Percentiles rank a stretch among this genome's conserved stretches.
These are phyloP conservation scores for Eptatretus atami DNA, from an alignment of 2,797 vertebrate genomes.

Conservation along the genomic window DNA sequence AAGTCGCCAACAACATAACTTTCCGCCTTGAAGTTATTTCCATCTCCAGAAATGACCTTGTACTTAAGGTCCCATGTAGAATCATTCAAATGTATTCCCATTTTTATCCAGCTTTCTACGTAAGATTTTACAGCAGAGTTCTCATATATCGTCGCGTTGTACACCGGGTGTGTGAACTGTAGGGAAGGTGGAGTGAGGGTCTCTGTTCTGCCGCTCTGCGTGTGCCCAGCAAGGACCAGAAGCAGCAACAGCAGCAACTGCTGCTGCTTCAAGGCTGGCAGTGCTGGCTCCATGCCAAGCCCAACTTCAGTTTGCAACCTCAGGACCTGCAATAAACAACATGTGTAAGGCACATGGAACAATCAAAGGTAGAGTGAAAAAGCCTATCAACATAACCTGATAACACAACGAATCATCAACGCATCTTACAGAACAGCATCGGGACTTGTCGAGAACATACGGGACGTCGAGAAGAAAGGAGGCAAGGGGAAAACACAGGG, in stretches of 20 bases:
- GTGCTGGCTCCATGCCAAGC: background rate
- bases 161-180: slow-evolving; percentile 46
- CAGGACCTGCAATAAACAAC: too few species aligned
- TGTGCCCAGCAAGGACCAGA: background rate
- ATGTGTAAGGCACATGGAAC: too few species aligned
- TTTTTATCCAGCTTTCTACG: slow-evolving; percentile 51
- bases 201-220: background rate
- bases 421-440: too few species aligned
- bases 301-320: too few species aligned
- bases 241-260: background rate
- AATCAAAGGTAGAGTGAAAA: too few species aligned
- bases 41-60: slow-evolving; percentile 66
- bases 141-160: slow-evolving; percentile 62
- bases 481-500: too few species aligned
- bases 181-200: slow-evolving; percentile 19
- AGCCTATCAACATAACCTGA: too few species aligned
- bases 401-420: too few species aligned
- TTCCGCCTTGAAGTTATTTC: slow-evolving; percentile 89
- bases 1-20: slow-evolving; percentile 75
- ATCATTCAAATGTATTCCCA: slow-evolving; percentile 47
- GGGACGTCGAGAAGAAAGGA: too few species aligned
- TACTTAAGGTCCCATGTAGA: slow-evolving; percentile 78
- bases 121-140: slow-evolving; percentile 89
- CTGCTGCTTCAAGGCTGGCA: background rate
- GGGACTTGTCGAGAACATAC: too few species aligned